Base-by-base conservation (phyloP, 2,113 vertebrate genomes). In the Pelodiscus sinensis region DNA sequence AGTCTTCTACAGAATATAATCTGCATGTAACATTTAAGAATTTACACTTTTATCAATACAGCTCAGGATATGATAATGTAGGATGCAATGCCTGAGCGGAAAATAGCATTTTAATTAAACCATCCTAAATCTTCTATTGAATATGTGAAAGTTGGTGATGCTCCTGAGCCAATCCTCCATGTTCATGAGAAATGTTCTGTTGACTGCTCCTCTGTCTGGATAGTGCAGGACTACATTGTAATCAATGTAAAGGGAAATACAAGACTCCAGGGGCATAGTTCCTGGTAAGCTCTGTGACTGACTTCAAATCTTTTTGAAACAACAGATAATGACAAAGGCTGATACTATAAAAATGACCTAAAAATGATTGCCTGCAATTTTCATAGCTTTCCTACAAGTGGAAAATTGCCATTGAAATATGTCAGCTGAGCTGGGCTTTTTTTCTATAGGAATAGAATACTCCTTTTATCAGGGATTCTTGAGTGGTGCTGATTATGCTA, bases 331-430 rank as follows among this genome's bases (percentile, higher is more conserved):
- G 82, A 31, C 75, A 89, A 92, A 81, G n/a, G 35, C 1, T 90
- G 82, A 84, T 87, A 73, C 24, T n/a, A 15, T 77, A 68, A 84
- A 87, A 57, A 88, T 85, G 55, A 55, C 12, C 3, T 57, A 8
- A 35, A 58, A 92, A 15, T 85, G 52, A 13, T 81, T 81, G 60
- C 60, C 85, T 81, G 58, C 5, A 14, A 38, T 38, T 73, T 73
- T n/a, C 44, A 27, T 57, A 92, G 78, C 88, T 92, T 82, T 89
- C 84, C 92, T 85, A 87, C 50, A 31, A n/a, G 50, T 86, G 51
- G 87, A 87, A 87, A 93, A 8, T n/a, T 38, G 10, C 58, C 4
- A 58, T 5, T 82, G 50, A 87, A 85, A 73, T 78, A 78, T 6
- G 85, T 0, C 54, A 90, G 52, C 83, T 65, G 52, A 44, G 35